Conservation (phyloP, 30 jellyfish, hydroid and myxozoan species). For the Catostylus mosaicus region DNA sequence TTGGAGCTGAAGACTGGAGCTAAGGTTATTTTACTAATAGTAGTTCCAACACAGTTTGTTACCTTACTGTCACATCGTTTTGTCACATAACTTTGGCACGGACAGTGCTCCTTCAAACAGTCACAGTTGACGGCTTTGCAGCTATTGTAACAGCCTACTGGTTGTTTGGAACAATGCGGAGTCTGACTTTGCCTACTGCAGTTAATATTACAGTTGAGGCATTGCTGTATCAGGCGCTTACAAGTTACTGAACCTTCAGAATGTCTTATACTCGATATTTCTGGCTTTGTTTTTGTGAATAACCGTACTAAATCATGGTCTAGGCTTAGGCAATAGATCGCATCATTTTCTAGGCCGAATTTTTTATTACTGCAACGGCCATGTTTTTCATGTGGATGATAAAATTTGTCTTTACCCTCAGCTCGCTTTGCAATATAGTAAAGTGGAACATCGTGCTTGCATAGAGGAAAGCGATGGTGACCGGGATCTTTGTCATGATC, state of each 20-base stretch:
- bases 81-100: constrained; percentile 30
- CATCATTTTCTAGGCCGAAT: constrained; percentile 6
- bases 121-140: constrained; percentile 31
- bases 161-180: neutral
- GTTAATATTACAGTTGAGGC: constrained; percentile 29
- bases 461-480: neutral
- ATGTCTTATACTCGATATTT: neutral
- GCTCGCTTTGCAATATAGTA: constrained; percentile 40
- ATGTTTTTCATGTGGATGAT: constrained; percentile 1
- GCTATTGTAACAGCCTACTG: neutral
- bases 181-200: constrained; percentile 13
- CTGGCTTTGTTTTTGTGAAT: neutral
- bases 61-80: constrained; percentile 16
- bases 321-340: constrained; percentile 33
- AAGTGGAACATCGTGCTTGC: constrained; percentile 35
- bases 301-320: constrained; percentile 41
- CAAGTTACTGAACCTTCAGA: constrained; percentile 31
- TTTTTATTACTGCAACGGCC: constrained; percentile 17
- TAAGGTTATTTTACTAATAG: constrained; percentile 5
- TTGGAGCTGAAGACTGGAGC: constrained; percentile 49
- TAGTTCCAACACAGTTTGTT: constrained; percentile 34
- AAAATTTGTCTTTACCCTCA: constrained; percentile 1
- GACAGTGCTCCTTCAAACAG: constrained; percentile 22
- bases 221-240: neutral
- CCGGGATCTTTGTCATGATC: constrained; percentile 34